Conservation (phyloP, 1,140 invertebrate genomes). For the Drosophila chauvacae region DNA sequence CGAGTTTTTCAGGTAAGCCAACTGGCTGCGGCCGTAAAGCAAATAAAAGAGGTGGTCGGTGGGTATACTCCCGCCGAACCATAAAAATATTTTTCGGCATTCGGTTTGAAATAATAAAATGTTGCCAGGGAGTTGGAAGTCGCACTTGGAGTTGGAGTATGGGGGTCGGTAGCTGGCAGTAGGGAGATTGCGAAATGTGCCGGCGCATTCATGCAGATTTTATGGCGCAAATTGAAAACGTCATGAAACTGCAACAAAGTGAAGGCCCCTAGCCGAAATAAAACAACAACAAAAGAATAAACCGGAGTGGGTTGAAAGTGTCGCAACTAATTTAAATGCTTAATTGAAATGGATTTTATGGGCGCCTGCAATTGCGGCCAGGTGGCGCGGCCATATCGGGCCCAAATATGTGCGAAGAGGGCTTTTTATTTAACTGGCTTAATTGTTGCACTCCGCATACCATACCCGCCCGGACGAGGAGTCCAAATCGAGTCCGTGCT, state of each 20-base stretch:
- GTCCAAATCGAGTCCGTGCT: conserved; percentile 1
- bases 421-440: conserved; percentile 81
- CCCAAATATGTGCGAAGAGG: conserved; percentile 76
- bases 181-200: conserved; percentile 41
- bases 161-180: neutral
- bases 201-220: conserved; percentile 81
- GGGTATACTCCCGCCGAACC: neutral
- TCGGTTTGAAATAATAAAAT: conserved; percentile 74
- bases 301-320: conserved; percentile 54
- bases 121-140: conserved; percentile 22
- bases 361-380: conserved; percentile 67
- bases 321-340: conserved; percentile 84
- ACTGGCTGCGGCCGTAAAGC: conserved; percentile 55
- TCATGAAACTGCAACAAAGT: conserved; percentile 81
- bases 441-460: conserved; percentile 63
- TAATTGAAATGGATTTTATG: conserved; percentile 84
- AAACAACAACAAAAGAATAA: conserved; percentile 2
- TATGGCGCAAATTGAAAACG: conserved; percentile 82
- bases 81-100: conserved; percentile 77
- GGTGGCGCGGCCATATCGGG: conserved; percentile 54
- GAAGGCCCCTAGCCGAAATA: conserved; percentile 16
- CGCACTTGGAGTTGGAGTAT: conserved; percentile 2
- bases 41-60: conserved; percentile 56
- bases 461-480: neutral
- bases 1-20: conserved; percentile 89